A percentile compares a stretch with the other conserved stretches of the same genome.
These are phyloP conservation scores for Drosophila nigrodunni DNA, from an alignment of 1,140 invertebrate species.

Conservation along the genomic window DNA sequence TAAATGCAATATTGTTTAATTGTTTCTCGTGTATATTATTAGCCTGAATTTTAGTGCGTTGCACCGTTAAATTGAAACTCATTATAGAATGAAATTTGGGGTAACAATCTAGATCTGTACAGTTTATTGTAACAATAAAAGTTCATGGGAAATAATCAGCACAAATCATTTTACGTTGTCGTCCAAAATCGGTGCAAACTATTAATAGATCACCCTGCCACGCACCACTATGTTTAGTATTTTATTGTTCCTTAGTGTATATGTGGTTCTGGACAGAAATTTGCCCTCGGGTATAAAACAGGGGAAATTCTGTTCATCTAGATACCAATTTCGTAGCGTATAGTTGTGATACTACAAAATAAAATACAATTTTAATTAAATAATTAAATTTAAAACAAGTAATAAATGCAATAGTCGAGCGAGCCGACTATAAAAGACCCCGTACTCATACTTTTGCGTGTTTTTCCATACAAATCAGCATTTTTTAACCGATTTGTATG, in stretches of 20 bases:
- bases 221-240: slow-evolving; percentile 6
- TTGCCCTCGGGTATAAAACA: slow-evolving; percentile 5
- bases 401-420: too few species aligned
- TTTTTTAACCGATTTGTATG: too few species aligned
- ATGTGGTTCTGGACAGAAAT: slow-evolving; percentile 27
- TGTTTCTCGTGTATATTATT: too few species aligned
- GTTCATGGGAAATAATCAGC: too few species aligned
- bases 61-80: too few species aligned
- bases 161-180: not conserved
- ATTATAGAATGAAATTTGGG: not conserved
- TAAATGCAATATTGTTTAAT: too few species aligned
- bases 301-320: slow-evolving; percentile 35
- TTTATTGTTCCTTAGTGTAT: slow-evolving; percentile 8
- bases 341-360: slow-evolving; percentile 23
- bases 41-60: too few species aligned
- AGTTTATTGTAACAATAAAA: not conserved
- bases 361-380: not conserved
- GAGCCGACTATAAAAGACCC: too few species aligned
- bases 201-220: slow-evolving; percentile 20
- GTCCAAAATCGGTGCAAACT: not conserved
- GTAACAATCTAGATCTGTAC: not conserved
- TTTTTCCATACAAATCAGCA: too few species aligned
- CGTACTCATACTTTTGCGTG: too few species aligned
- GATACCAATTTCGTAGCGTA: slow-evolving; percentile 29
- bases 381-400: too few species aligned